Evolutionary conservation across 1,140 invertebrate species (phyloP).

Genomic region (Pogonognathellus flavescens): DNA sequence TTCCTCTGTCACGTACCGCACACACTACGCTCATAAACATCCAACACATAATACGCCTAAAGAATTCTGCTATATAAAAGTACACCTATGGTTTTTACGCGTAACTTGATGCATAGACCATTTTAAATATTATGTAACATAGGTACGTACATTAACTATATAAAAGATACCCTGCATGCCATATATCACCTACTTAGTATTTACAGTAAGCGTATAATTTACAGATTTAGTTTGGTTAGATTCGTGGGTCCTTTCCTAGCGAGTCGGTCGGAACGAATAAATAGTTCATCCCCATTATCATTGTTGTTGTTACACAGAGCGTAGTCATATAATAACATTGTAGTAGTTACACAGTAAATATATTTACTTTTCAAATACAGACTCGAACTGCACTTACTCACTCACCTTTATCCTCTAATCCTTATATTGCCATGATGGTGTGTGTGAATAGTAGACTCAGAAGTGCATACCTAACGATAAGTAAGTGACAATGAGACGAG

Average conservation of each 20-base stretch:
- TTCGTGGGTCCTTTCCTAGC: background rate
- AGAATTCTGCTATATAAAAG: too few species aligned
- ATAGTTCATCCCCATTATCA: slow-evolving; percentile 30
- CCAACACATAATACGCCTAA: too few species aligned
- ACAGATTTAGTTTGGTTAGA: background rate
- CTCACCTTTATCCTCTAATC: background rate
- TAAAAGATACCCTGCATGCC: background rate
- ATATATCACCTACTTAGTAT: too few species aligned
- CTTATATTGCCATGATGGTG: background rate
- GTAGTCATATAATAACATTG: background rate
- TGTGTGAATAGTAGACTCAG: background rate
- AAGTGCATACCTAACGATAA: background rate
- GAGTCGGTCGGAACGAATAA: background rate
- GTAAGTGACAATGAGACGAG: slow-evolving; percentile 12
- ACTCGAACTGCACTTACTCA: background rate
- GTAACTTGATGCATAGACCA: background rate
- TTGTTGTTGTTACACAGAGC: slow-evolving; percentile 40
- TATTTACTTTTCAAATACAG: background rate
- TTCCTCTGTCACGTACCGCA: too few species aligned
- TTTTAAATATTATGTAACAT: background rate
- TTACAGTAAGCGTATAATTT: background rate
- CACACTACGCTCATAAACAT: too few species aligned
- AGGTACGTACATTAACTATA: background rate
- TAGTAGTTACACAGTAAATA: background rate
- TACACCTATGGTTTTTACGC: too few species aligned